These are phyloP conservation scores for Slavum lentiscoides DNA, from an alignment of 2,888 invertebrate genomes.

Conservation along the genomic window DNA sequence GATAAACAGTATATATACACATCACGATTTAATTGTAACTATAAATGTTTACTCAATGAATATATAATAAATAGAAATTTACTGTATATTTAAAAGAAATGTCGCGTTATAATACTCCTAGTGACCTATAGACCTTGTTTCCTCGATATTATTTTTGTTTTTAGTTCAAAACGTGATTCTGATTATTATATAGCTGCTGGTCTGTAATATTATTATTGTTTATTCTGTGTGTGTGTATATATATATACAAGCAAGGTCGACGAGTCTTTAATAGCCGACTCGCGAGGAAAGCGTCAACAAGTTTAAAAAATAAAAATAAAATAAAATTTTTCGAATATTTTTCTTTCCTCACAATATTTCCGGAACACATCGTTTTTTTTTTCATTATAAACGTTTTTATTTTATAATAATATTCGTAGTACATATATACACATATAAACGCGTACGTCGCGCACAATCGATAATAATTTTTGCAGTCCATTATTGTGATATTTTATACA, in stretches of 20 bases:
- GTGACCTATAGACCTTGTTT: not conserved
- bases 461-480: too few species aligned
- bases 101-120: not conserved
- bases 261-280: slow-evolving; percentile 14
- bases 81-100: not conserved
- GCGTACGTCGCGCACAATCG: too few species aligned
- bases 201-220: not conserved
- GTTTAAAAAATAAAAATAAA: not conserved
- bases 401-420: not conserved
- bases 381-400: not conserved
- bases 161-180: slow-evolving; percentile 15
- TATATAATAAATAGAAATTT: too few species aligned
- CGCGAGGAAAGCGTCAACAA: slow-evolving; percentile 23
- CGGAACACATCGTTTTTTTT: not conserved
- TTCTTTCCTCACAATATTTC: not conserved
- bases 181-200: not conserved
- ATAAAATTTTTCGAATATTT: not conserved
- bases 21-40: too few species aligned
- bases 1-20: too few species aligned
- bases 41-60: too few species aligned
- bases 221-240: not conserved
- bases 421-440: too few species aligned
- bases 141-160: slow-evolving; percentile 11
- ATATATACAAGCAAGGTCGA: slow-evolving; percentile 19
- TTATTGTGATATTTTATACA: too few species aligned